phyloP scores from a whole-genome alignment of 1,140 invertebrate species.

The Laupala kohalensis region DNA sequence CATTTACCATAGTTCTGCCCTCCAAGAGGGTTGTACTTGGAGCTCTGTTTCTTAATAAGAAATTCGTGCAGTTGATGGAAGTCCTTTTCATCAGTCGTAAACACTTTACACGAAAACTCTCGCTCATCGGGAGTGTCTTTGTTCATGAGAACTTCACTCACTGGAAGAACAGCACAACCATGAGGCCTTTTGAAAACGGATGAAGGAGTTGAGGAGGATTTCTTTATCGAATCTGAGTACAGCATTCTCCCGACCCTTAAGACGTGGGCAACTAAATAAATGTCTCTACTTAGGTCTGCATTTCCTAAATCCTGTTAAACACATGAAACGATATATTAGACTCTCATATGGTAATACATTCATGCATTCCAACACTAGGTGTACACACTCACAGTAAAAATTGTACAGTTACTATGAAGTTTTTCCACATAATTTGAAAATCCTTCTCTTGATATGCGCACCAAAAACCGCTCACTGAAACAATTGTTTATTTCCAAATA shows the following conservation, averaged over 20 bases:
- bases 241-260: constrained; percentile 78
- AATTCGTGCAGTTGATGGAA: constrained; percentile 80
- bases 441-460: constrained; percentile 75
- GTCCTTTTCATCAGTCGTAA: constrained; percentile 80
- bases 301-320: constrained; percentile 49
- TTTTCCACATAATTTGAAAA: constrained; percentile 81
- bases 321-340: not conserved
- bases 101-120: constrained; percentile 63
- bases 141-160: constrained; percentile 22
- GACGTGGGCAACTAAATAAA: constrained; percentile 78
- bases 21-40: constrained; percentile 66
- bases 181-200: constrained; percentile 57
- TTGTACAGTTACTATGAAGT: constrained; percentile 72
- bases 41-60: constrained; percentile 66
- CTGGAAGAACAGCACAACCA: constrained; percentile 63
- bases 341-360: not conserved
- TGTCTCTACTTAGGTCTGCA: constrained; percentile 63
- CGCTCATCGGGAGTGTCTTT: constrained; percentile 36
- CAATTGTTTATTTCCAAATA: constrained; percentile 15
- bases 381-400: constrained; percentile 59
- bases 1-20: constrained; percentile 54
- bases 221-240: constrained; percentile 59
- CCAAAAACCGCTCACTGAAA: constrained; percentile 72
- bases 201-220: constrained; percentile 29
- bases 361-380: not conserved